A percentile compares a stretch with the other conserved stretches of the same genome.
These are phyloP conservation scores for Hylaea fasciaria DNA, from an alignment of 2,888 invertebrate genomes.

Conservation along the genomic window DNA sequence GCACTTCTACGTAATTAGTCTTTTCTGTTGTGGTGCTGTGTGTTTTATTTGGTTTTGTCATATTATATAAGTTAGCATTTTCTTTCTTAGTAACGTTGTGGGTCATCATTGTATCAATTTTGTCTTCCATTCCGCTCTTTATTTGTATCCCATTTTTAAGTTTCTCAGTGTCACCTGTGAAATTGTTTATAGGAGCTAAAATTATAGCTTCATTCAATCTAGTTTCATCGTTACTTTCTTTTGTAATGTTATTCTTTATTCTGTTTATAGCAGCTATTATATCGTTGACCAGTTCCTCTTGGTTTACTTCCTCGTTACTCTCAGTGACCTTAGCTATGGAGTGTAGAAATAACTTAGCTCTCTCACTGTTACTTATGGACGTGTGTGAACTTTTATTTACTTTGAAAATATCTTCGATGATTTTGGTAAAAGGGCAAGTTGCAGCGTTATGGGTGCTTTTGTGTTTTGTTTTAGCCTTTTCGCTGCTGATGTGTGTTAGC, in stretches of 20 bases:
- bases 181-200: slow-evolving; percentile 53
- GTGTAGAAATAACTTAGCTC: slow-evolving; percentile 83
- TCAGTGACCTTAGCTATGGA: slow-evolving; percentile 83
- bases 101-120: slow-evolving; percentile 51
- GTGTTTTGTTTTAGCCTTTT: slow-evolving; percentile 39
- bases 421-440: slow-evolving; percentile 73
- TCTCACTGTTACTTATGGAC: slow-evolving; percentile 67
- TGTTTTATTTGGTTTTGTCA: slow-evolving; percentile 26
- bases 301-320: slow-evolving; percentile 58
- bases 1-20: slow-evolving; percentile 69
- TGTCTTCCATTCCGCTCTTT: slow-evolving; percentile 73
- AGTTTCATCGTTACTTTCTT: slow-evolving; percentile 57
- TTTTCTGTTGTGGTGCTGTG: slow-evolving; percentile 51
- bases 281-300: slow-evolving; percentile 72
- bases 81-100: slow-evolving; percentile 43
- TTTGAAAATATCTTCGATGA: slow-evolving; percentile 78
- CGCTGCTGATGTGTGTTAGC: slow-evolving; percentile 44
- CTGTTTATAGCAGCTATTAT: slow-evolving; percentile 78
- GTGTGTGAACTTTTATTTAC: slow-evolving; percentile 57
- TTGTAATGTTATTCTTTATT: slow-evolving; percentile 71
- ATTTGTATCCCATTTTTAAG: slow-evolving; percentile 53
- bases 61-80: slow-evolving; percentile 36
- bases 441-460: slow-evolving; percentile 53
- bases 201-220: slow-evolving; percentile 76
- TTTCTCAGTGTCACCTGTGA: slow-evolving; percentile 40